Percentiles rank a stretch among this genome's conserved stretches.
Conservation (phyloP, 2,797 vertebrate species). For the Artibeus jamaicensis region DNA sequence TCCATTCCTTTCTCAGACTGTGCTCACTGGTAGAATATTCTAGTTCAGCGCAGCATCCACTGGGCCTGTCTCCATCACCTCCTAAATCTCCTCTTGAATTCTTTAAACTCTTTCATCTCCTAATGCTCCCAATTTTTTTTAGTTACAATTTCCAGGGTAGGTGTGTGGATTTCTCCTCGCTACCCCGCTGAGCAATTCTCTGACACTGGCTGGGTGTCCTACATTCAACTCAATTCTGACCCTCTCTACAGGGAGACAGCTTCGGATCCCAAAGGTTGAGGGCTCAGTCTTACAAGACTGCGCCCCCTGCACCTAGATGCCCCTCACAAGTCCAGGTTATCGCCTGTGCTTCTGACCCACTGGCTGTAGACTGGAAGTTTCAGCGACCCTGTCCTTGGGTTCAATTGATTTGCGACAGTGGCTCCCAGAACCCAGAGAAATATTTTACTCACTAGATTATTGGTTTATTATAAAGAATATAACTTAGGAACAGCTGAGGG, state of each 20-base stretch:
- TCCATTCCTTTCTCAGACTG: not conserved
- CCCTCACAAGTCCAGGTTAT: not conserved
- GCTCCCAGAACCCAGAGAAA: not conserved
- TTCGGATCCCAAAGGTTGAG: too few relatives aligned
- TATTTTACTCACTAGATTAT: not conserved
- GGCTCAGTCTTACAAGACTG: not conserved
- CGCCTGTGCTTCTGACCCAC: not conserved
- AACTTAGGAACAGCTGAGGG: not conserved
- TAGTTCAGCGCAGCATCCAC: not conserved
- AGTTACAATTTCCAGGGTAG: not conserved
- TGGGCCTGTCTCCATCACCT: not conserved
- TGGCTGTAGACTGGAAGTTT: not conserved
- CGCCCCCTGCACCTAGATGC: rapidly evolving
- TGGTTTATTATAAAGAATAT: too few relatives aligned
- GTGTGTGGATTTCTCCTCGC: not conserved
- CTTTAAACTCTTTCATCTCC: not conserved
- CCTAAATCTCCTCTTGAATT: not conserved
- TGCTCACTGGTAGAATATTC: not conserved
- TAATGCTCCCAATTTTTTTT: not conserved
- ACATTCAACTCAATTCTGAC: not conserved
- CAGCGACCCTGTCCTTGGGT: not conserved
- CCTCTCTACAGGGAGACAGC: not conserved
- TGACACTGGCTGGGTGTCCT: not conserved
- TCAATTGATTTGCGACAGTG: not conserved
- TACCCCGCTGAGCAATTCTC: not conserved